Evolutionary conservation across 1,140 invertebrate genomes (phyloP), one percentile per base, ranked within the genome.

Genomic region (Steinernema feltiae): DNA sequence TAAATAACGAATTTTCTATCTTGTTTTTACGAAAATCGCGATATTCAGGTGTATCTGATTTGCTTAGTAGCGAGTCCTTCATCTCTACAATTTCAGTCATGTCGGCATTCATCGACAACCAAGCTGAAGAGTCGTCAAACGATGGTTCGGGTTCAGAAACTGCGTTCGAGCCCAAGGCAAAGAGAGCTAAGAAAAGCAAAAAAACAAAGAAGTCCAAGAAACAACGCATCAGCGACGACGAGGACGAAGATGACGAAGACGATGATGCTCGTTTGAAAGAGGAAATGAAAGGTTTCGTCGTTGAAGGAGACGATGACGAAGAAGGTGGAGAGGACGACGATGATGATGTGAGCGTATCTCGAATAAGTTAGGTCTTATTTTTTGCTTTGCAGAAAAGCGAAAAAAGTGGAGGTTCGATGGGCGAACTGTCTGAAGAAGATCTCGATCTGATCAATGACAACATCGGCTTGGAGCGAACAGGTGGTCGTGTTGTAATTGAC

Each of bases 401-500:
- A 82, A 70, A 83, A 84, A 69, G 84, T 81, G 63, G 85, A 17
- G 87, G 88, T 79, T 46, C 35, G 27, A 27, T 69, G 31, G 95
- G 97, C 87, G 90, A 94, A 70, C 88, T 98, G 0, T 94, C 97
- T 87, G 96, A 98, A 87, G 96, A 98, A 84, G 96, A 98, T 90
- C 96, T 95, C 87, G 96, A 98, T 89, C 89, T 99, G 7, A 91
- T 99, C 80, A 95, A 98, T 86, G 97, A 98, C 87, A 99, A 99
- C 90, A 90, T 97, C 79, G 97, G 96, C 77, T 92, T 95, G 15
- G 95, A 97, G 24, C 53, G 53, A 91, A 48, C 48, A 15, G 82
- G 82, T 30, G 81, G 82, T 41, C 80, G 82, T n/a, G 83, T 84
- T 24, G 46, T 69, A 30, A 76, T 84, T 21, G 73, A 73, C 18